phyloP scores from a whole-genome alignment of 1,140 invertebrate genomes.

The Drosophila pandora region DNA sequence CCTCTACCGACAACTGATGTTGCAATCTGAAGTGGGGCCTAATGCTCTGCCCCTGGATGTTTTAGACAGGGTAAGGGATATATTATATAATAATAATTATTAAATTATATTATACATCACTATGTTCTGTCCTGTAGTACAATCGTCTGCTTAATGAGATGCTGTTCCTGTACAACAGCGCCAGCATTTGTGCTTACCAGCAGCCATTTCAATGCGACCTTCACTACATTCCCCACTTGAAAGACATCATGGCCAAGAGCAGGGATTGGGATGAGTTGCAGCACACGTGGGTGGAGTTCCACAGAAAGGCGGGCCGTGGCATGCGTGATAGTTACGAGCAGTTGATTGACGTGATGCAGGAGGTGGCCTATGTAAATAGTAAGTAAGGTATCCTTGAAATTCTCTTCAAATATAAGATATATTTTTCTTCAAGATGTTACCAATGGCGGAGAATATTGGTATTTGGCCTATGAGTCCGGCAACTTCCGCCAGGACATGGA shows the following conservation, averaged over 20 bases:
- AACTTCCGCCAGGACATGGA: conserved; percentile 91
- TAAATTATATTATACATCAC: too few relatives aligned
- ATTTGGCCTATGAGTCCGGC: conserved; percentile 91
- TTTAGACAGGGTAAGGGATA: conserved; percentile 89
- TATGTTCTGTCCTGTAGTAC: conserved; percentile 86
- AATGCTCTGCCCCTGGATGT: conserved; percentile 93
- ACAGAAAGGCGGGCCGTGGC: conserved; percentile 90
- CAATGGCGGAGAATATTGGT: conserved; percentile 92
- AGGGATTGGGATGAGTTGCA: conserved; percentile 93
- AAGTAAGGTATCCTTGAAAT: conserved; percentile 74
- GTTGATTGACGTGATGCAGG: conserved; percentile 92
- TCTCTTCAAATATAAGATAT: neutral
- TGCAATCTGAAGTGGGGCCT: conserved; percentile 92
- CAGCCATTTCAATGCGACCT: conserved; percentile 92
- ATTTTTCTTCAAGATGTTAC: conserved; percentile 88
- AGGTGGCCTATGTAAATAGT: conserved; percentile 94
- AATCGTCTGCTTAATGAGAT: conserved; percentile 94
- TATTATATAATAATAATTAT: rapidly evolving
- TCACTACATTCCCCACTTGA: conserved; percentile 91
- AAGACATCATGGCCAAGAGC: conserved; percentile 88
- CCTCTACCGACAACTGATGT: conserved; percentile 89
- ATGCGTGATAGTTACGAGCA: conserved; percentile 93
- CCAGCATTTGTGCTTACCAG: conserved; percentile 92
- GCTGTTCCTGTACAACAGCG: conserved; percentile 94
- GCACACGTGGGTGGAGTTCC: conserved; percentile 94